Base-by-base conservation (phyloP, 2,888 invertebrate genomes). In the Neoascia interrupta region DNA sequence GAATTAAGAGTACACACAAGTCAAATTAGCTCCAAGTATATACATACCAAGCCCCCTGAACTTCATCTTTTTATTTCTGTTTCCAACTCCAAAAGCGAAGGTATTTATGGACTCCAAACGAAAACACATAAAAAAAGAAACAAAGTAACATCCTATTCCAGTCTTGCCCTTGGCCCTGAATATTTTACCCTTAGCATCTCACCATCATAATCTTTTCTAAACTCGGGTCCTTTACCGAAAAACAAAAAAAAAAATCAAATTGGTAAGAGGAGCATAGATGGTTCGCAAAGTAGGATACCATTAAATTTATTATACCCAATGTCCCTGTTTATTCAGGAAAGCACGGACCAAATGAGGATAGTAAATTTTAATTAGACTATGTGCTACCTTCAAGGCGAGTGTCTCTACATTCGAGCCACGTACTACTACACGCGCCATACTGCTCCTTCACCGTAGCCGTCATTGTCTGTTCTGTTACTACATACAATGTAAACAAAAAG, bases 321-420 rank as follows among this genome's bases (percentile, higher is more conserved):
- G 58, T 47, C 13, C 15, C 26, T 60, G 41, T 18, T 19, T 21
- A 5, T 36, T 8, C 18, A 1, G 34, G 31, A 34, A 13, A 21
- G 3, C 6, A 10, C 16, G n/a, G 5, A 39, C 10, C 10, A 63
- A 56, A 43, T n/a, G 16, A 58, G 21, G 34, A 64, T 58, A 64
- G 53, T 76, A 72, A 54, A 76, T 70, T 60, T 41, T 60, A 76
- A 76, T 76, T 76, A 70, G 21, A 58, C 51, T 53, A 5, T 1
- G 13, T 21, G 16, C 28, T 11, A 16, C 45, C 39, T 36, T 6
- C n/a, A 2, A 18, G 31, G 8, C 16, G 6, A 26, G 18, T 37
- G 10, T 26, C 15, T 6, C 21, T 10, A 11, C 13, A 54, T 54
- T 34, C 61, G n/a, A 43, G 31, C 47, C 69, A 63, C 69, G 63